These are phyloP conservation scores for Microplitis mediator DNA, from an alignment of 1,140 invertebrate genomes.

Conservation along the genomic window DNA sequence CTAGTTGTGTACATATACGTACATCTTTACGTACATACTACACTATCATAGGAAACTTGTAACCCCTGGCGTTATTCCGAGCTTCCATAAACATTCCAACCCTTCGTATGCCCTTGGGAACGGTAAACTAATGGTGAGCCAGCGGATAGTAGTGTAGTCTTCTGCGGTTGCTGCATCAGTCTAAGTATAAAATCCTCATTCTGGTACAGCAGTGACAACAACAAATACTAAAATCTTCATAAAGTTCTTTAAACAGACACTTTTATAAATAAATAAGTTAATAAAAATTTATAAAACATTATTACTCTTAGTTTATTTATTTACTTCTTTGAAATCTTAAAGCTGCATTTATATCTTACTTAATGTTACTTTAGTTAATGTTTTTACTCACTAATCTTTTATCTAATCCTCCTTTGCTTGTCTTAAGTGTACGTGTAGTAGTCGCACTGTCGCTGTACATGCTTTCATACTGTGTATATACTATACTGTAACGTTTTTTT, in stretches of 20 bases:
- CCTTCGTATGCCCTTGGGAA: conserved; percentile 48
- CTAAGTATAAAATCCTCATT: not conserved
- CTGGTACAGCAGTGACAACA: too few species aligned
- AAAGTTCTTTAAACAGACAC: not conserved
- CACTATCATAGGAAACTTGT: conserved; percentile 18
- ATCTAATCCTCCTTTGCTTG: too few species aligned
- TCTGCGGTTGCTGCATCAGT: conserved; percentile 27
- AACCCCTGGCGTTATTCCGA: conserved; percentile 28
- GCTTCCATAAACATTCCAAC: conserved; percentile 44
- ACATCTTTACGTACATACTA: too few species aligned
- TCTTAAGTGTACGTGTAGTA: too few species aligned
- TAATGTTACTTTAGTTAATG: too few species aligned
- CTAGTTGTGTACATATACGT: conserved; percentile 27
- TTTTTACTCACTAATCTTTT: too few species aligned
- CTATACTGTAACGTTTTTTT: too few species aligned
- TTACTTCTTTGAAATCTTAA: not conserved
- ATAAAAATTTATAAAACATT: not conserved
- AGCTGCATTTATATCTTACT: not conserved
- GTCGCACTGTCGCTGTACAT: too few species aligned
- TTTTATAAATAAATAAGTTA: not conserved
- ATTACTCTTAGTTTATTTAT: not conserved
- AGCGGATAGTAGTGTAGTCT: conserved; percentile 38
- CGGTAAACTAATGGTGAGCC: conserved; percentile 54
- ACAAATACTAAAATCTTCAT: not conserved
- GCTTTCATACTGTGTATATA: too few species aligned